Conservation (phyloP, 1,140 invertebrate species). For the Pomacea maculata region DNA sequence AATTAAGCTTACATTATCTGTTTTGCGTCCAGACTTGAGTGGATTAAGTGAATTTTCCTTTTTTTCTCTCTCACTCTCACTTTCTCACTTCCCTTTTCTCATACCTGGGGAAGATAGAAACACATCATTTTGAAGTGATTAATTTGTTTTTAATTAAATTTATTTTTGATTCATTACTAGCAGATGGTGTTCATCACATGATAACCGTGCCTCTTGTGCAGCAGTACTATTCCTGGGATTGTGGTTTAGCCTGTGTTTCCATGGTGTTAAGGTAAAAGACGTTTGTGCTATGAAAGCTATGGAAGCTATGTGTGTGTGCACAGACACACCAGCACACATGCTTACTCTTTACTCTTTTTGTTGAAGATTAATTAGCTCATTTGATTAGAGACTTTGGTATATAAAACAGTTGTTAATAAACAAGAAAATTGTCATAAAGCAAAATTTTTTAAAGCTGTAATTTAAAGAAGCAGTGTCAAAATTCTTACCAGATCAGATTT, state of each 20-base stretch:
- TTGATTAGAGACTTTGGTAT: neutral
- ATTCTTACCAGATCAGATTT: no score
- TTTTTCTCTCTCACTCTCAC: no score
- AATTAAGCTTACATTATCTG: no score
- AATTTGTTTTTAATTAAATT: neutral
- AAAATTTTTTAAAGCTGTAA: no score
- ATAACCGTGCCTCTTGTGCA: conserved; percentile 25
- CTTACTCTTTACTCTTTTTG: neutral
- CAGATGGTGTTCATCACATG: conserved; percentile 1
- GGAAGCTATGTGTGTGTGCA: neutral
- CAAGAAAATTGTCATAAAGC: neutral
- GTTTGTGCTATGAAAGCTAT: conserved; percentile 32
- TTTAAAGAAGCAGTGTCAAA: no score
- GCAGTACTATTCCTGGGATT: conserved; percentile 47
- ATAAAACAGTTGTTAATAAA: neutral
- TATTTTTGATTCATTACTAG: neutral
- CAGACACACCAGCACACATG: no score
- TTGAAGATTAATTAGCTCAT: neutral
- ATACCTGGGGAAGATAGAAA: no score
- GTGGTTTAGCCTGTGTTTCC: conserved; percentile 48
- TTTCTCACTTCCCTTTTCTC: no score
- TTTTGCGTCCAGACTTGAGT: no score
- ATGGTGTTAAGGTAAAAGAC: conserved; percentile 32
- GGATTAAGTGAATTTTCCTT: no score
- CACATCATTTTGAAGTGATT: no score